Percentiles rank a stretch among this genome's conserved stretches.
Conservation (phyloP, 2,113 vertebrate species). For the Xyliphius kryptos region DNA sequence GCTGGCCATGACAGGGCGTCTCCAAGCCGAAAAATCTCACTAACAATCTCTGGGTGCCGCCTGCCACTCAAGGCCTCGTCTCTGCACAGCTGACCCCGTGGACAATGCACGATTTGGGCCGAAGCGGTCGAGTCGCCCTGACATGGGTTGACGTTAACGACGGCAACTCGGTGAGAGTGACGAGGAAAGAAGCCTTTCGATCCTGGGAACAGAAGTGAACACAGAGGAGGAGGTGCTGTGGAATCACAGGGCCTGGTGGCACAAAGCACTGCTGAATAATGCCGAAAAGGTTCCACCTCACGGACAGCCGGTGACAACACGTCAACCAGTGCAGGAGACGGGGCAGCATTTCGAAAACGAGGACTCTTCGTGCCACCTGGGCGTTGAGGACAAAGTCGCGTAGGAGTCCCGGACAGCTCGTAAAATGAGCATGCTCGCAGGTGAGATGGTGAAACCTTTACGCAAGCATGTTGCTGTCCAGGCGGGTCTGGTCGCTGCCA, state of each 20-base stretch:
- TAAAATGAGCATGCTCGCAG: constrained; percentile 23
- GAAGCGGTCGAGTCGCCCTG: constrained; percentile 21
- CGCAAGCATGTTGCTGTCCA: constrained; percentile 18
- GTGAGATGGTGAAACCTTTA: constrained; percentile 13
- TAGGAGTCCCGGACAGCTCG: constrained; percentile 31
- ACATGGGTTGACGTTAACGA: constrained; percentile 32
- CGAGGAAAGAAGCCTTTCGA: constrained; percentile 5
- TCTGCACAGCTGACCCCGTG: constrained; percentile 54
- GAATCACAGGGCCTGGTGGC: constrained; percentile 4
- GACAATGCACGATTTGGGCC: constrained; percentile 43
- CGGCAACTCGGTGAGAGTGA: not conserved
- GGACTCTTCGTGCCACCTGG: constrained; percentile 2
- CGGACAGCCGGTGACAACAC: constrained; percentile 20
- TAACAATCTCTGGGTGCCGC: constrained; percentile 62
- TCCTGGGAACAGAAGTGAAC: constrained; percentile 19
- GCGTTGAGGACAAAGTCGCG: constrained; percentile 18
- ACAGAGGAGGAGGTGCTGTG: constrained; percentile 23
- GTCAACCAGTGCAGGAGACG: constrained; percentile 17
- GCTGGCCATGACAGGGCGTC: constrained; percentile 60
- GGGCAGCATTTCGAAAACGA: constrained; percentile 27
- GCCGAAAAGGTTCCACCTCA: constrained; percentile 28
- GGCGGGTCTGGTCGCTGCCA: not conserved
- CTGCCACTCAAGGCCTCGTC: constrained; percentile 59
- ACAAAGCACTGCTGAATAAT: constrained; percentile 12
- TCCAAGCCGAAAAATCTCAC: constrained; percentile 60